Base-by-base conservation (phyloP, 1,140 invertebrate genomes). In the Sycophila sp. region DNA sequence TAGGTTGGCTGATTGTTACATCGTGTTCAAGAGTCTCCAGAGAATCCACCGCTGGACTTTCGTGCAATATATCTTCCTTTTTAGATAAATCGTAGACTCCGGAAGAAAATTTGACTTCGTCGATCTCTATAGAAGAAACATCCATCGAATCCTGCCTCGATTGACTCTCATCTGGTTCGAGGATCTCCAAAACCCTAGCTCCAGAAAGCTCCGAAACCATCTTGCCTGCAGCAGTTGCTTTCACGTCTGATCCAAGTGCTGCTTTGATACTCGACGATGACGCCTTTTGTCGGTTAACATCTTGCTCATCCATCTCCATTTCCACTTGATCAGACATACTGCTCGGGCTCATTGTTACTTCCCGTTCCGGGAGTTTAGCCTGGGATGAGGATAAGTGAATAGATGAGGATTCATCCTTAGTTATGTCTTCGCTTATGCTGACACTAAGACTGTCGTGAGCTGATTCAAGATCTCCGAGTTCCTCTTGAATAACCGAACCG, bases 271-370 rank as follows among this genome's bases (percentile, higher is more conserved):
- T 55, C 10, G 22, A 8, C 7, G 34, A 36, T 24, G 36, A 40
- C n/a, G 4, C 3, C 22, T 49, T 49, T 5, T 47, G 28, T 32
- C 11, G 17, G n/a, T 24, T 24, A 1, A 17, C 34, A 24, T 17
- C 26, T 13, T 30, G 8, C 5, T 69, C 28, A 4, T 75, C 68
- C 8, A 77, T 80, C 64, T 84, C 81, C 2, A 83, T 56, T 11
- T 83, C 82, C 28, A 81, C 77, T 28, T 80, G 80, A 17, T 85
- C 83, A 13, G 83, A 85, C 47, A 82, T 81, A 65, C 81, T 86
- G 30, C 81, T 84, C 0, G 83, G 80, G 62, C 83, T 85, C 59
- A 83, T 74, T 8, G 82, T 83, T 1, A 82, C 78, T 62, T 85
- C 82, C 66, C 76, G 74, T 1, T 85, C 82, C 0, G 76, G 72